Base-by-base conservation (phyloP, 2,797 vertebrate species). In the Anableps anableps region DNA sequence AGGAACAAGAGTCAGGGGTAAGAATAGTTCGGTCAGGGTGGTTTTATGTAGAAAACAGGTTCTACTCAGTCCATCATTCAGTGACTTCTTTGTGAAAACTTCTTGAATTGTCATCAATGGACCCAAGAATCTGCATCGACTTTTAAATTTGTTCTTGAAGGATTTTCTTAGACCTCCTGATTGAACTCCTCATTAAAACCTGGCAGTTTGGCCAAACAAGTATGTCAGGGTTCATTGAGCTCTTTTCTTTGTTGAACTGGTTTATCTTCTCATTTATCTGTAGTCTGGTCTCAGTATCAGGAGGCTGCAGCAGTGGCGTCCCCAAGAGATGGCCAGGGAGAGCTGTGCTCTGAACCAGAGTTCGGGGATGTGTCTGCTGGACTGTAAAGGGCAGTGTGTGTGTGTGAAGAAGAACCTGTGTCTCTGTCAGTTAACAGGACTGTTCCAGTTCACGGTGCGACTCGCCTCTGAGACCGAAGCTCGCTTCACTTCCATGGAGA, bases 401-500 rank as follows among this genome's bases (percentile, higher is more conserved):
- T n/a, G n/a, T n/a, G n/a, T 64, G 31, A 64, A 21, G 60, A 16
- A 64, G 60, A 36, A 36, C 60, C 31, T 34, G 8, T 58, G 36
- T 60, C 23, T 64, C 45, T 50, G 23, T 64, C 92, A 98, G 97
- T 92, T 98, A 81, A 98, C 97, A 17, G 97, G 97, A 0, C 91
- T 98, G 74, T 98, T 98, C 96, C 97, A 98, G 96, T 98, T 98
- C 90, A 98, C 97, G 0, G 97, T 98, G 76, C 96, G 97, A 76
- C 89, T 98, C 91, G 97, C 97, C 0, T 97, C 97, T 1, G 97
- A 98, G 90, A 98, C 97, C 7, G 97, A 98, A 93, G 97, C 97
- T 84, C 97, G 97, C 62, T 98, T 98, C 92, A 98, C 97, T 4
- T 98, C 97, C 0, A 97, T 98, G 79, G 97, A 98, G 86, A 97